Percentiles rank a stretch among this genome's conserved stretches.
phyloP scores from a whole-genome alignment of 2,113 vertebrate genomes.

The Ailurus styani region DNA sequence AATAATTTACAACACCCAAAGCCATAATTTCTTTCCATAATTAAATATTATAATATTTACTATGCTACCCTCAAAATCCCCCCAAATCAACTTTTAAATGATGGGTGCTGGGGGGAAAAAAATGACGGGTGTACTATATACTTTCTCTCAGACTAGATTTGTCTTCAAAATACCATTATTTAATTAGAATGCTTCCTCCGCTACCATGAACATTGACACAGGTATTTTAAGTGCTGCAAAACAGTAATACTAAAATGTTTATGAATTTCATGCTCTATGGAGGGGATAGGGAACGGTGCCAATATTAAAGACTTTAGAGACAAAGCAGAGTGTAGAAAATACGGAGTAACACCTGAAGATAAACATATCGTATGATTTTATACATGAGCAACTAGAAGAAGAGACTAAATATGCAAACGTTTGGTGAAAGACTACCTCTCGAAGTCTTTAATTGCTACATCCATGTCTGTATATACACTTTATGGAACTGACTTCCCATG shows the following conservation, averaged over 20 bases:
- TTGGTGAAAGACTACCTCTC: neutral
- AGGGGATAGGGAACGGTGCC: neutral
- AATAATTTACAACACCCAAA: constrained; percentile 10
- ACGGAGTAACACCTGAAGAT: neutral
- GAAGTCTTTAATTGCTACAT: neutral
- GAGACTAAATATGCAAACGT: neutral
- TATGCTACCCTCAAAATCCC: neutral
- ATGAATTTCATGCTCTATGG: neutral
- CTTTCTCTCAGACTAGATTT: constrained; percentile 9
- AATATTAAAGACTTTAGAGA: neutral
- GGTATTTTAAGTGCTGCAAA: neutral
- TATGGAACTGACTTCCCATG: neutral
- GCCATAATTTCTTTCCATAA: neutral
- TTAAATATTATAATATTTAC: neutral
- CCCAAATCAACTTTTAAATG: too few relatives aligned
- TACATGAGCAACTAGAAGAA: neutral
- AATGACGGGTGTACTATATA: too few relatives aligned
- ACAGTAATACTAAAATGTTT: neutral
- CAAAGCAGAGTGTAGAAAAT: neutral
- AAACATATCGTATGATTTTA: neutral
- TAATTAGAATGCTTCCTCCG: constrained; percentile 35
- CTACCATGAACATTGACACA: neutral
- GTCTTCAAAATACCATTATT: neutral
- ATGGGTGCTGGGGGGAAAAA: too few relatives aligned
- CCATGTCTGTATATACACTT: neutral